These are phyloP conservation scores for Hetaerina titia DNA, from an alignment of 2,888 invertebrate genomes.

Conservation along the genomic window DNA sequence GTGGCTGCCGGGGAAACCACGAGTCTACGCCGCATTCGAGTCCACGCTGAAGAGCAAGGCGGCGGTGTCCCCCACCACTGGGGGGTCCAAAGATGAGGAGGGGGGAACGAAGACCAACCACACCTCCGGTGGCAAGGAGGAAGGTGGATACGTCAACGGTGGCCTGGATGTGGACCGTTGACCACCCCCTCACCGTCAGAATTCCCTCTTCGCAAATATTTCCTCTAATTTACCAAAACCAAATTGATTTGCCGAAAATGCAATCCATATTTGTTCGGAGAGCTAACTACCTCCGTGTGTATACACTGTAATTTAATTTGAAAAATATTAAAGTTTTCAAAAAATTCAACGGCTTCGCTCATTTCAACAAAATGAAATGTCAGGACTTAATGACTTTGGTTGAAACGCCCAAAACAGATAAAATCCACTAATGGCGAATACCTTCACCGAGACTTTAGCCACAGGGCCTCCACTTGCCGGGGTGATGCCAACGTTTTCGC, in stretches of 20 bases:
- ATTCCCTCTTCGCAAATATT: neutral
- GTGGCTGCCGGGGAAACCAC: conserved; percentile 81
- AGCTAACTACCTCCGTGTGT: no score
- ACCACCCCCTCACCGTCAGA: neutral
- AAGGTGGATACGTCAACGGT: neutral
- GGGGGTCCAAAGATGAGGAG: neutral
- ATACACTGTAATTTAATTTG: neutral
- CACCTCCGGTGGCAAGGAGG: neutral
- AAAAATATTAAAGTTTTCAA: neutral
- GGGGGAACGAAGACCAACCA: neutral
- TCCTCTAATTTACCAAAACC: no score
- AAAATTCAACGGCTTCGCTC: neutral
- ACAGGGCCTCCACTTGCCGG: no score
- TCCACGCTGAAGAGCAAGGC: neutral
- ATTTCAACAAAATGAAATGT: neutral
- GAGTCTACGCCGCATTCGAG: conserved; percentile 76
- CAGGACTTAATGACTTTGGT: no score
- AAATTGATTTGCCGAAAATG: no score
- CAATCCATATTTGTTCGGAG: no score
- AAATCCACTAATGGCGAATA: no score
- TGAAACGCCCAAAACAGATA: no score
- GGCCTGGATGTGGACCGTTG: conserved; percentile 14
- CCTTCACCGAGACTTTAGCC: no score
- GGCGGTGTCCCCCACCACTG: neutral
- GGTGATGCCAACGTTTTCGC: no score